Base-by-base conservation (phyloP, 2,888 invertebrate species). In the Galerucella pusilla region DNA sequence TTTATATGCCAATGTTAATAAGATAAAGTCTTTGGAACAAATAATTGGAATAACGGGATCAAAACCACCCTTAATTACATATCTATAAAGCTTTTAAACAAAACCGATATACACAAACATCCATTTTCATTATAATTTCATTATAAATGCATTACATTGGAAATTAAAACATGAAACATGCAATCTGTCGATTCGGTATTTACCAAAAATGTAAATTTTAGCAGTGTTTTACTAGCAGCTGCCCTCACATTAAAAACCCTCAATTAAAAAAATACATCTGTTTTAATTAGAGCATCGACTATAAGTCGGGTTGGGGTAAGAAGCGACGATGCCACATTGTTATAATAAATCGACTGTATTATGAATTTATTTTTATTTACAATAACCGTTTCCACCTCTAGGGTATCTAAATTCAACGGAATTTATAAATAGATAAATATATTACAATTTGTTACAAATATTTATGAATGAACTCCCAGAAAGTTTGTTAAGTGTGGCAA, bases 91-190 rank as follows among this genome's bases (percentile, higher is more conserved):
- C 68, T 28, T 68, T 20, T 68, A 68, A 49, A 49, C 25, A 28
- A 14, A 42, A 64, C 52, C 64, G 69, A 63, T 68, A 78, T 76
- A 35, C 35, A 66, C 79, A 82, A 81, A 80, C 82, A 81, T 83
- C 83, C 85, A 85, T 85, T 85, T 85, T 81, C 77, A 80, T 80
- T 80, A 80, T 79, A 84, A 79, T 83, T 85, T 85, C 85, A 86
- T 86, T 86, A 86, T 85, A 86, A 86, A 87, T 86, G 85, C 86
- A 87, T 87, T 87, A 85, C 84, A 83, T 84, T 85, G 80, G 78
- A 79, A 80, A 80, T 77, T 79, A 79, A 76, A 69, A 73, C 54
- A 61, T 35, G 59, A 79, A 83, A 83, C 86, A 86, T 85, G 86
- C 86, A 84, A 86, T 85, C 84, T 84, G 84, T 80, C 85, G 82